phyloP scores from a whole-genome alignment of 2,797 vertebrate species.

The Lagocephalus sceleratus region DNA sequence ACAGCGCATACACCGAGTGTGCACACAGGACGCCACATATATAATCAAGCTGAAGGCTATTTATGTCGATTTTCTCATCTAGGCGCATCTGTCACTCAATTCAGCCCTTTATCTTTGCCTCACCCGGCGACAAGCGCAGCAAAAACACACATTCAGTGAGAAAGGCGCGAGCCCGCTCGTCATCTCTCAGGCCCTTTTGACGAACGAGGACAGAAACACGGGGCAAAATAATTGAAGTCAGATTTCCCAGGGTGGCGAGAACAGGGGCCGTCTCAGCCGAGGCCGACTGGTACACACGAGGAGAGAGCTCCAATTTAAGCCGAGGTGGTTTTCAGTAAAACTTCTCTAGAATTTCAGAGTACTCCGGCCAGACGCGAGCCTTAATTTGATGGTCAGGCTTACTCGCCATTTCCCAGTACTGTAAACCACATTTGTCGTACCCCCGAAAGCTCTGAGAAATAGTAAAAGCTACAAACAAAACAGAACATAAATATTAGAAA shows the following conservation, averaged over 20 bases:
- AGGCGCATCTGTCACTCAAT: constrained; percentile 20
- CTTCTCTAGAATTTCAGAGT: no score
- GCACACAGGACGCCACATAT: constrained; percentile 23
- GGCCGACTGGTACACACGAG: constrained; percentile 22
- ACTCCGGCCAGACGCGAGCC: no score
- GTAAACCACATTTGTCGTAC: no score
- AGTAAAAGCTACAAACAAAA: not conserved
- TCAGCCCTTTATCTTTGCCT: constrained; percentile 31
- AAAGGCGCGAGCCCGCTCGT: constrained; percentile 9
- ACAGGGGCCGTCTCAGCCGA: no score
- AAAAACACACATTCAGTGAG: constrained; percentile 18
- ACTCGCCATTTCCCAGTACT: no score
- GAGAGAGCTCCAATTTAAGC: constrained; percentile 42
- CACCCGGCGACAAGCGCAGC: constrained; percentile 16
- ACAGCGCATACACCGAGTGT: constrained; percentile 36
- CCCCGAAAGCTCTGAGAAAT: no score
- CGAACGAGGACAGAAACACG: constrained; percentile 26
- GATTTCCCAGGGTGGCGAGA: constrained; percentile 55
- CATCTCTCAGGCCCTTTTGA: constrained; percentile 29
- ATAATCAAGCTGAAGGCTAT: constrained; percentile 30
- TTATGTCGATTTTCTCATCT: constrained; percentile 26
- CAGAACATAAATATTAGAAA: not conserved
- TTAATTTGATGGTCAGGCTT: no score
- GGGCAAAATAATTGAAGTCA: constrained; percentile 44
- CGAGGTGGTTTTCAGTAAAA: constrained; percentile 41